These are phyloP conservation scores for Platysteira castanea DNA, from an alignment of 2,113 vertebrate genomes.

Conservation along the genomic window DNA sequence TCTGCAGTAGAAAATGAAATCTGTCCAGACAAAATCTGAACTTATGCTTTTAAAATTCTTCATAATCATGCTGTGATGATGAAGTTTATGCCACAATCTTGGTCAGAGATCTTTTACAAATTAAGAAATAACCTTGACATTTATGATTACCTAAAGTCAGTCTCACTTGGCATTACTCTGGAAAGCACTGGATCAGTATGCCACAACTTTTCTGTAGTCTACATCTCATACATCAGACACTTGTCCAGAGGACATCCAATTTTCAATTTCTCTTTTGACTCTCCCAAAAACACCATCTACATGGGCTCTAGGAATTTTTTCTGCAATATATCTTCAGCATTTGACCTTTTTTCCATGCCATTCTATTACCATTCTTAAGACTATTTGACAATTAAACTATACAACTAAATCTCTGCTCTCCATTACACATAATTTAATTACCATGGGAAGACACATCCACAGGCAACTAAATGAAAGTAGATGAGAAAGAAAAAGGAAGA, in stretches of 20 bases:
- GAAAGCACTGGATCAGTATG: neutral
- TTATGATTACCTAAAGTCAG: neutral
- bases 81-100: neutral
- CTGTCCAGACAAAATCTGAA: neutral
- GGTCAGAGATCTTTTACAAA: neutral
- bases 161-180: neutral
- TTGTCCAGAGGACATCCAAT: neutral
- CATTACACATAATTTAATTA: neutral
- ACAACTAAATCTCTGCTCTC: neutral
- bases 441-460: neutral
- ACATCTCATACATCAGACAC: neutral
- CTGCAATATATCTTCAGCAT: neutral
- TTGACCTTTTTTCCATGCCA: neutral
- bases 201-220: neutral
- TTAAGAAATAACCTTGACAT: neutral
- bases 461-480: neutral
- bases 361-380: neutral
- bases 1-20: neutral
- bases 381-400: neutral
- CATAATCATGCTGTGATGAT: neutral
- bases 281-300: neutral
- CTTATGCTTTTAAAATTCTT: neutral
- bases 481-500: neutral
- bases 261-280: neutral
- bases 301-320: neutral